These are phyloP conservation scores for Megalurothrips usitatus DNA, from an alignment of 2,888 invertebrate genomes.

Conservation along the genomic window DNA sequence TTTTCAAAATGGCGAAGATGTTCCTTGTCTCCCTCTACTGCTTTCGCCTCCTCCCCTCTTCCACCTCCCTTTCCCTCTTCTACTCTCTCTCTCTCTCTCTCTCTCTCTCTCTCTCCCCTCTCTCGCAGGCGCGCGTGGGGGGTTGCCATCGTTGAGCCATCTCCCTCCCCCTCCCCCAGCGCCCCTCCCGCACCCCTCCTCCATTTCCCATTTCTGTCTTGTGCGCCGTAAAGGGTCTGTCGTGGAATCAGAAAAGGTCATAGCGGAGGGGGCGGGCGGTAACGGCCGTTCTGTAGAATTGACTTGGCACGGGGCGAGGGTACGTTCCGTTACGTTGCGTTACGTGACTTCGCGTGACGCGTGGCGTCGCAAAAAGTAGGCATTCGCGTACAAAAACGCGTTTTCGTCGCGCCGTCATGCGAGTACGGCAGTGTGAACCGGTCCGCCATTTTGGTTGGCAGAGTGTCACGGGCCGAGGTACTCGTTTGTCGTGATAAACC, in stretches of 20 bases:
- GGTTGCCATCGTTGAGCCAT: neutral
- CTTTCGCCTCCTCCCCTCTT: neutral
- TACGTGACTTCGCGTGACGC: no score
- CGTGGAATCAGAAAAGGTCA: slow-evolving; percentile 26
- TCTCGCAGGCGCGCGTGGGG: no score
- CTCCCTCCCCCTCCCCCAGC: neutral
- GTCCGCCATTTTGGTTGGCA: neutral
- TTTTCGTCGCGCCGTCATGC: no score
- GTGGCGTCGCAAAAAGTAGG: neutral
- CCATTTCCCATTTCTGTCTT: slow-evolving; percentile 16
- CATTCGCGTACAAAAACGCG: neutral
- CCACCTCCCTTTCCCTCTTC: neutral
- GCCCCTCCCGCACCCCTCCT: neutral
- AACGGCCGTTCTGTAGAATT: slow-evolving; percentile 16
- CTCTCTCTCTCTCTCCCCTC: no score
- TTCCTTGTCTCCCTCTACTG: neutral
- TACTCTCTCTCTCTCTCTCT: no score
- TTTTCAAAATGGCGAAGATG: slow-evolving; percentile 26
- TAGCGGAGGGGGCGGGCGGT: neutral
- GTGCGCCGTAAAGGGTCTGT: slow-evolving; percentile 23
- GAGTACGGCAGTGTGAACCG: neutral
- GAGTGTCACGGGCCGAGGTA: no score
- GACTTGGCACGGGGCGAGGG: neutral
- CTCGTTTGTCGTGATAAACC: no score
- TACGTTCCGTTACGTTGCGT: no score